Conservation (phyloP, 2,888 invertebrate genomes). For the Brassicogethes aeneus region DNA sequence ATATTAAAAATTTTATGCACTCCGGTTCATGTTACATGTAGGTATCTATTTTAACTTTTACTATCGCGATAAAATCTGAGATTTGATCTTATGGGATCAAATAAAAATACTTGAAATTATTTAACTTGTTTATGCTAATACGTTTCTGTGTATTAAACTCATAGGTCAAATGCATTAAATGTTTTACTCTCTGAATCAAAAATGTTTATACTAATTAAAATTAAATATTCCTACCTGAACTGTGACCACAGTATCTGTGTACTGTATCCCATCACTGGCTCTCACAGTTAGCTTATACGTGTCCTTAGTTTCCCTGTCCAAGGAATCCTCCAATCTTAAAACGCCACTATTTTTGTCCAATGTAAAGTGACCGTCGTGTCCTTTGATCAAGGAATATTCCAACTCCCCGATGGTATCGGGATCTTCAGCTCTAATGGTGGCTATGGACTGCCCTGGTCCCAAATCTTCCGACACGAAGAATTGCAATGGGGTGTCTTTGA, state of each 20-base stretch:
- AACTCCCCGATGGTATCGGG: constrained; percentile 76
- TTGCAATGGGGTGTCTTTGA: constrained; percentile 62
- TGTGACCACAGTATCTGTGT: constrained; percentile 66
- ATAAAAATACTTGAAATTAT: too few species aligned
- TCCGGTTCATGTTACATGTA: too few species aligned
- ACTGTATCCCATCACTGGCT: constrained; percentile 84
- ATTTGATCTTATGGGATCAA: too few species aligned
- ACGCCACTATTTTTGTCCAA: constrained; percentile 65
- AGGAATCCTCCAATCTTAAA: constrained; percentile 63
- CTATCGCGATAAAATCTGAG: too few species aligned
- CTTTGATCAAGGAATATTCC: constrained; percentile 62
- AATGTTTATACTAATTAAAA: too few species aligned
- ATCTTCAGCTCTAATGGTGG: constrained; percentile 70
- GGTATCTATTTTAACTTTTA: too few species aligned
- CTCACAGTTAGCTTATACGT: constrained; percentile 71
- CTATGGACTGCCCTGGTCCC: constrained; percentile 69
- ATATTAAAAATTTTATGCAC: too few species aligned
- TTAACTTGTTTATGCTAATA: too few species aligned
- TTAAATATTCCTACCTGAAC: constrained; percentile 60
- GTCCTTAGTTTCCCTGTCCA: constrained; percentile 76
- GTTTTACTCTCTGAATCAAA: too few species aligned
- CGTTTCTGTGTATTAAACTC: too few species aligned
- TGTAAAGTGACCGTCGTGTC: constrained; percentile 58
- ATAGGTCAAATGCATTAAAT: too few species aligned
- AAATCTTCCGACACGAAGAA: constrained; percentile 80